A percentile compares a stretch with the other conserved stretches of the same genome.
phyloP scores from a whole-genome alignment of 2,888 invertebrate species.

The Malthinus seriepunctatus region DNA sequence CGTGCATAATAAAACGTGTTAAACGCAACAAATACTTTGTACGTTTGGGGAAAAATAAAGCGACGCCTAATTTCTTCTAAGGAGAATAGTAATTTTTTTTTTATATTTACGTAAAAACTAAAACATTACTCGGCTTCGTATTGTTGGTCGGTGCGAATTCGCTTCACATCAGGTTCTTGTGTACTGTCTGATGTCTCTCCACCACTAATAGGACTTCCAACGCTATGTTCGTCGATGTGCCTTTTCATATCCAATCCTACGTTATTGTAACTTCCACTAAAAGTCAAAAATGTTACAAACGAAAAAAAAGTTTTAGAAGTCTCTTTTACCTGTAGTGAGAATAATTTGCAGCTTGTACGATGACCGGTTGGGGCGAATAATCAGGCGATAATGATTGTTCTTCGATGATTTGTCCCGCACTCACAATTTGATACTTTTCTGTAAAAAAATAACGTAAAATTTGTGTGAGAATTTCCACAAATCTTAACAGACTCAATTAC shows the following conservation, averaged over 20 bases:
- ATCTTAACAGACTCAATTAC: neutral
- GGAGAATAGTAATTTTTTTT: neutral
- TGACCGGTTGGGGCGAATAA: slow-evolving; percentile 64
- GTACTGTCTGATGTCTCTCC: slow-evolving; percentile 45
- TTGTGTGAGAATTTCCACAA: neutral
- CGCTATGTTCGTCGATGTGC: slow-evolving; percentile 49
- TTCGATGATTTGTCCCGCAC: slow-evolving; percentile 56
- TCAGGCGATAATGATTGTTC: slow-evolving; percentile 62
- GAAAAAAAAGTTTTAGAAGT: neutral
- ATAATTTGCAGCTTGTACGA: slow-evolving; percentile 62
- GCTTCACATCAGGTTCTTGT: slow-evolving; percentile 51
- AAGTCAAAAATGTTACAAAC: neutral
- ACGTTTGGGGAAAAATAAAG: neutral
- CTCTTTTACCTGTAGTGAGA: slow-evolving; percentile 40
- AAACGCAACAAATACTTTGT: neutral
- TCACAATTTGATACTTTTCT: slow-evolving; percentile 59
- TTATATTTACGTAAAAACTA: neutral
- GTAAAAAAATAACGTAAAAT: slow-evolving; percentile 21
- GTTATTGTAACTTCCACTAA: slow-evolving; percentile 44
- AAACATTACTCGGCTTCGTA: slow-evolving; percentile 48
- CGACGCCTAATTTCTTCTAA: neutral
- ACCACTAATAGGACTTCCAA: slow-evolving; percentile 47
- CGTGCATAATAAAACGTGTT: too few species aligned
- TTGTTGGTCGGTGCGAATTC: slow-evolving; percentile 48
- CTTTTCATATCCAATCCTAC: slow-evolving; percentile 51